These are phyloP conservation scores for Oreocharis arfaki DNA, from an alignment of 2,113 vertebrate genomes.

Conservation along the genomic window DNA sequence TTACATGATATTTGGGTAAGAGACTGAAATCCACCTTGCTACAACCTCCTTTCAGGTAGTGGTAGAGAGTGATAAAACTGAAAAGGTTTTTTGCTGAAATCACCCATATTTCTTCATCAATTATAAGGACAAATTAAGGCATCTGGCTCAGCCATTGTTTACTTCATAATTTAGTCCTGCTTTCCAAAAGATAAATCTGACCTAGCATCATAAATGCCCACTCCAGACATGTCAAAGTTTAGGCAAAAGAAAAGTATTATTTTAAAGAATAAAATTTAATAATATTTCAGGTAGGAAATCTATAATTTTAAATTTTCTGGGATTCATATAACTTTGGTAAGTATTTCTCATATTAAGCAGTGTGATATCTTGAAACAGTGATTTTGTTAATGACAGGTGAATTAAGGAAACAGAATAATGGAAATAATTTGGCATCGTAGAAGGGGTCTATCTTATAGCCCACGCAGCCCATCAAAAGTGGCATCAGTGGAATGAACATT, in stretches of 20 bases:
- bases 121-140: neutral
- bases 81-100: neutral
- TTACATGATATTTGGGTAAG: neutral
- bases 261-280: neutral
- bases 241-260: neutral
- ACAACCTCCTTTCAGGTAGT: neutral
- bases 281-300: neutral
- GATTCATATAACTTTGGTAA: neutral
- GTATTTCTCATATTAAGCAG: neutral
- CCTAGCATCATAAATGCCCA: neutral
- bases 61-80: neutral
- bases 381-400: neutral
- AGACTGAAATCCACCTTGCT: rapidly evolving
- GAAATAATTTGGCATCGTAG: neutral
- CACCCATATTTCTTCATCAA: neutral
- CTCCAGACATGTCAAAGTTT: neutral
- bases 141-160: neutral
- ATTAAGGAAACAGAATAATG: neutral
- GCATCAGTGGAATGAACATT: neutral
- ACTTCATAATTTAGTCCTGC: neutral
- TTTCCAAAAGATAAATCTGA: neutral
- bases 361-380: neutral
- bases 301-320: neutral
- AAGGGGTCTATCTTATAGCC: neutral
- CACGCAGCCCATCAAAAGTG: neutral